These are phyloP conservation scores for Solea senegalensis DNA, from an alignment of 2,113 vertebrate species.

Conservation along the genomic window DNA sequence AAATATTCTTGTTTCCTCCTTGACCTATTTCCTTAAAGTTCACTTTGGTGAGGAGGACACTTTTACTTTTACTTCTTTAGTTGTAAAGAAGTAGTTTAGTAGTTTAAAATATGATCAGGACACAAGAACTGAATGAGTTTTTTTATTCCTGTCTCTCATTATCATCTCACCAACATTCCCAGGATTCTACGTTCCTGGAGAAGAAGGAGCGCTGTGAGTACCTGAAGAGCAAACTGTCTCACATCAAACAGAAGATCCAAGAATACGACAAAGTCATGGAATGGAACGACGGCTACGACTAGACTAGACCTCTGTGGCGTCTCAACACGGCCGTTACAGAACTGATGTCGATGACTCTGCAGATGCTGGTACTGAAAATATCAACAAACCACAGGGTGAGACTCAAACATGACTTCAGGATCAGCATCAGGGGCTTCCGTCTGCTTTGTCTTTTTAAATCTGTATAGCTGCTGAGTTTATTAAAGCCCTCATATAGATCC, in stretches of 20 bases:
- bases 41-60: too few relatives aligned
- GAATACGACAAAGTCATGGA: slow-evolving; percentile 97
- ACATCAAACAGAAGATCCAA: slow-evolving; percentile 97
- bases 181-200: slow-evolving; percentile 96
- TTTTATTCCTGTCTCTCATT: neutral
- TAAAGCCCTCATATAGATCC: neutral
- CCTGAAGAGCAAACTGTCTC: slow-evolving; percentile 96
- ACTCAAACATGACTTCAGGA: neutral
- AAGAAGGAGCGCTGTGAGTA: slow-evolving; percentile 99
- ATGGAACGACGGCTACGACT: slow-evolving; percentile 87
- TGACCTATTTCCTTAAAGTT: too few relatives aligned
- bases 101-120: neutral
- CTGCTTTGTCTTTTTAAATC: neutral
- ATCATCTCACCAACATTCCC: slow-evolving; percentile 3
- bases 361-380: neutral
- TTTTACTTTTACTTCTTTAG: too few relatives aligned
- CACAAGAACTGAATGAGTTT: neutral
- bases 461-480: neutral
- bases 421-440: neutral
- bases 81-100: too few relatives aligned
- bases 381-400: neutral
- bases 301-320: slow-evolving; percentile 54
- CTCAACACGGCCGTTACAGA: neutral
- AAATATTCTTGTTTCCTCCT: too few relatives aligned
- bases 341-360: neutral